phyloP scores from a whole-genome alignment of 92 coral and sea anemone genomes.

The Galaxea fascicularis region DNA sequence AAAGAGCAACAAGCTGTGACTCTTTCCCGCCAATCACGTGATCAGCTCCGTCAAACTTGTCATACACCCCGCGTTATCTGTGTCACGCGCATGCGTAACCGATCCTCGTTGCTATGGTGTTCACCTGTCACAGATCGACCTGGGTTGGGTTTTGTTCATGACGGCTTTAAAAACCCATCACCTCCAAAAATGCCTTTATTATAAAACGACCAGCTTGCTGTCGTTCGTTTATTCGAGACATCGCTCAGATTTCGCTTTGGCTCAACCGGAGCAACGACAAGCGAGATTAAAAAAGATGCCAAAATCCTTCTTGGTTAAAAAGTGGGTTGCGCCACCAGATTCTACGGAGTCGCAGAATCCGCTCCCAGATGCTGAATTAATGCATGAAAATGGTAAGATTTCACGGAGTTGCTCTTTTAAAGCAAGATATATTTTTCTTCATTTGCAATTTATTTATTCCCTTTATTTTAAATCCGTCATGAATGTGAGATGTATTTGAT shows the following conservation, averaged over 20 bases:
- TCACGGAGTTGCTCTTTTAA: conserved; percentile 72
- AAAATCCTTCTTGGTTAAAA: conserved; percentile 84
- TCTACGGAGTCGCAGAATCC: conserved; percentile 47
- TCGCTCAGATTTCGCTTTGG: conserved; percentile 65
- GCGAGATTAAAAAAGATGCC: conserved; percentile 70
- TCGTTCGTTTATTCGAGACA: conserved; percentile 56
- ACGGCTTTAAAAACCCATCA: conserved; percentile 71
- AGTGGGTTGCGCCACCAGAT: conserved; percentile 38
- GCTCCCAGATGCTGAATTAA: conserved; percentile 45
- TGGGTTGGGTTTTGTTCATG: conserved; percentile 73
- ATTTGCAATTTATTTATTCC: conserved; percentile 27
- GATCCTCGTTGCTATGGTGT: conserved; percentile 78
- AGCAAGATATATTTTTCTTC: conserved; percentile 14
- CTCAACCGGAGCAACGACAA: conserved; percentile 41
- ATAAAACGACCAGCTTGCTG: conserved; percentile 73
- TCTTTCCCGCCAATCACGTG: conserved; percentile 20
- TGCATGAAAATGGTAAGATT: conserved; percentile 65
- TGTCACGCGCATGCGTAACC: conserved; percentile 13
- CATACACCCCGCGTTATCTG: background rate
- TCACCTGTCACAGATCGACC: conserved; percentile 78
- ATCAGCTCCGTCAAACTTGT: background rate
- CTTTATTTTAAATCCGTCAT: conserved; percentile 1
- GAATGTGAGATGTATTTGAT: background rate
- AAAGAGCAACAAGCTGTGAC: conserved; percentile 4
- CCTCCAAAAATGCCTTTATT: conserved; percentile 74